Evolutionary conservation across 2,113 vertebrate genomes (phyloP), one percentile per base, ranked within the genome.

Genomic region (Octodon degus): DNA sequence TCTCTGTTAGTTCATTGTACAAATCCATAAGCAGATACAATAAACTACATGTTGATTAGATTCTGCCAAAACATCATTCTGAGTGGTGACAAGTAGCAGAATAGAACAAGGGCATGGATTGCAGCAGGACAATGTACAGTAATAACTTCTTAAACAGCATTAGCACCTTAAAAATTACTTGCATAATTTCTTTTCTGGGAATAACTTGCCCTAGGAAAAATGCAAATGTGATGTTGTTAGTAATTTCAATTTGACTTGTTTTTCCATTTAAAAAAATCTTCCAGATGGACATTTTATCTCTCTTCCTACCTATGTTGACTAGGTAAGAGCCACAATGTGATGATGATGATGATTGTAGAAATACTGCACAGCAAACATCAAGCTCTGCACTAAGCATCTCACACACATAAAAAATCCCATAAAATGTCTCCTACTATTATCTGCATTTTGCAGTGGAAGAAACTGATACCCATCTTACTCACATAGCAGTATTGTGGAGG

Each of bases 181-280:
- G 79, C 53, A 72, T 55, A 60, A 77, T 91, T 80, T 85, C n/a
- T 77, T 68, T 37, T 80, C 60, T 17, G 3, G 82, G 63, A 60
- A 5, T 85, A 30, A 94, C 25, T 91, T 89, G 32, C 91, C 50
- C 68, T 74, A 87, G 63, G 37, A 17, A 91, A 97, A 86, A 92
- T 84, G 2, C 27, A 93, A 37, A 22, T 87, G 19, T 55, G 16
- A 87, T 92, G 92, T 90, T 65, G 43, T 13, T 82, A 68, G 7
- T 63, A 93, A 93, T 62, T 82, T 80, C 80, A 90, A 50, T 72
- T 40, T 37, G 22, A 50, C 89, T 47, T 93, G 47, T 96, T 95
- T 68, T 68, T 12, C 17, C 22, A 67, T 58, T 58, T 12, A 86
- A 81, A 65, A 65, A 20, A 11, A 25, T 47, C 37, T 92, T 12